Base-by-base conservation (phyloP, 2,113 vertebrate genomes). In the Hirundichthys speculiger region DNA sequence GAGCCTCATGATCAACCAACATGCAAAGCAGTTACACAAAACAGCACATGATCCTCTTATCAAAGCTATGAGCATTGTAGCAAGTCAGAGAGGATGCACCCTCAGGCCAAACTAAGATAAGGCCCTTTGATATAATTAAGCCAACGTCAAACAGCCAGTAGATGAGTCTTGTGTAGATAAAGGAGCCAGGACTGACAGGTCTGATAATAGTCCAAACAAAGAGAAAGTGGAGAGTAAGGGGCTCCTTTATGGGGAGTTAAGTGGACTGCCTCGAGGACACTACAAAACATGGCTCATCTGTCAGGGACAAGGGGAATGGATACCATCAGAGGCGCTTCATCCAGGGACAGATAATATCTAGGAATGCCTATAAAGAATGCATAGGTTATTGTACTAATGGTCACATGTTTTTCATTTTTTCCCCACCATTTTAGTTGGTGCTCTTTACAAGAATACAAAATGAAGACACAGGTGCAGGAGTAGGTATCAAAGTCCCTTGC, bases 151-250 rank as follows among this genome's bases (percentile, higher is more conserved):
- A 74, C 76, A 58, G 84, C 63, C 75, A 77, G 70, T 80, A 76
- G 87, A 88, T 87, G 89, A 89, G 77, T 72, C 78, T 52, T 78
- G 74, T 86, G 85, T 76, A 91, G 87, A 90, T 89, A 85, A 80
- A 84, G 70, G 63, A 73, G 70, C 57, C 82, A 64, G 57, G 82
- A 88, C 76, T 85, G 89, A 87, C 88, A 86, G 78, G 69, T 80
- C 79, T 84, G 80, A 88, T 90, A 86, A 81, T 87, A 64, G 77
- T 72, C 75, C 82, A 89, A 86, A 90, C 81, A 87, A 89, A 90
- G 88, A 79, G 89, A 91, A 91, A 92, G 91, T 91, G 85, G 74
- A 89, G 87, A 90, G 89, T 89, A 88, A 90, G 85, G 80, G 82
- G 81, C 75, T 86, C 66, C 84, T 85, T 91, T 84, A 85, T 80